Conservation (phyloP, 2,888 invertebrate species). For the Muscina levida region DNA sequence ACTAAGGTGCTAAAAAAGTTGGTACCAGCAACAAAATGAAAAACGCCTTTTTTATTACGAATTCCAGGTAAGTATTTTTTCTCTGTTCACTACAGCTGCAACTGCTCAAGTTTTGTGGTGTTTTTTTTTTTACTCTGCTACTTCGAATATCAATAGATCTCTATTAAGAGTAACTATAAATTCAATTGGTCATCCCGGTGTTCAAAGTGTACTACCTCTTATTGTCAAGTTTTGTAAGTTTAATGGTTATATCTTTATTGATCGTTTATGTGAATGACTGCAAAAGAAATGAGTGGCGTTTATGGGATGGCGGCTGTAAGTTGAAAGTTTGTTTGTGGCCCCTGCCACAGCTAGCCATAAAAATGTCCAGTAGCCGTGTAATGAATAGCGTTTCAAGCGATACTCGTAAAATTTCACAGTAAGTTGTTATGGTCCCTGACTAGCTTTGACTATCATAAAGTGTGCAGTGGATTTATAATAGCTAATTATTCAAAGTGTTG, state of each 20-base stretch:
- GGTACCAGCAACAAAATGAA: constrained; percentile 24
- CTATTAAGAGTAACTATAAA: constrained; percentile 21
- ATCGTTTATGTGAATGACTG: constrained; percentile 33
- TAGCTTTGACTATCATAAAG: neutral
- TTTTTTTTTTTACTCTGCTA: neutral
- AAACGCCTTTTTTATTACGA: too few relatives aligned
- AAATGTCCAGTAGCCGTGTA: neutral
- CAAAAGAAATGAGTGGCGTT: neutral
- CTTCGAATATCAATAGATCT: constrained; percentile 31
- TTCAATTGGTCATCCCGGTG: constrained; percentile 7
- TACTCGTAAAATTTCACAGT: neutral
- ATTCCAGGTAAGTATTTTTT: too few relatives aligned
- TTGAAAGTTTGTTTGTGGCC: neutral
- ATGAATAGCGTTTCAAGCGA: neutral
- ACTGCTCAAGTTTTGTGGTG: neutral
- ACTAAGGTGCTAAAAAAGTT: constrained; percentile 55
- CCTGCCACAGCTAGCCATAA: neutral
- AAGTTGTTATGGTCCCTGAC: neutral
- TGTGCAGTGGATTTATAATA: too few relatives aligned
- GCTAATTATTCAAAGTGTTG: too few relatives aligned
- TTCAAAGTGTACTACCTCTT: neutral
- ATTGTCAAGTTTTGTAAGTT: constrained; percentile 50
- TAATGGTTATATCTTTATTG: constrained; percentile 49
- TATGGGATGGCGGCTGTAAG: too few relatives aligned
- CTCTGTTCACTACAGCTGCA: too few relatives aligned